Conservation (phyloP, 1,140 invertebrate species). For the Macrobrachium rosenbergii region DNA sequence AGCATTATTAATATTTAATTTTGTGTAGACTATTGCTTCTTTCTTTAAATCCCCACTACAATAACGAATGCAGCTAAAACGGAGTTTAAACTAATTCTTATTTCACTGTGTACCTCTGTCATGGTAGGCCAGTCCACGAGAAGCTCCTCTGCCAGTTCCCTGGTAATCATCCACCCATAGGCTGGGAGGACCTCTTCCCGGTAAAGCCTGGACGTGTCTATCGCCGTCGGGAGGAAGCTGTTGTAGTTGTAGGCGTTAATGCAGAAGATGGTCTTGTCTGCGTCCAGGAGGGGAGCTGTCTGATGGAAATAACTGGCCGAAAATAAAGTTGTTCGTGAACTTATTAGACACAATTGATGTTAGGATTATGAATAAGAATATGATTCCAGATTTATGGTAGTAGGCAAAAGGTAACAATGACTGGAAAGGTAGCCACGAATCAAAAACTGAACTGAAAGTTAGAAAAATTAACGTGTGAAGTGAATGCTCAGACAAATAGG, state of each 20-base stretch:
- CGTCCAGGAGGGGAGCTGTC: constrained; percentile 51
- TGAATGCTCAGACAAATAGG: background rate
- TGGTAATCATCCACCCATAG: constrained; percentile 54
- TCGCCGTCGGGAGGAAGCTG: constrained; percentile 43
- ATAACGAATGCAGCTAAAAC: no score
- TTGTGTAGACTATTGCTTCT: no score
- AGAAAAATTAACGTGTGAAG: no score
- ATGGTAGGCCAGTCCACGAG: constrained; percentile 40
- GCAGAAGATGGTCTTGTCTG: constrained; percentile 52
- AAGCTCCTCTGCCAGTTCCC: constrained; percentile 28
- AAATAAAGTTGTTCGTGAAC: background rate
- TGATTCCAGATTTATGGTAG: no score
- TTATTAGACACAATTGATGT: background rate
- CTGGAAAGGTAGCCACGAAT: no score
- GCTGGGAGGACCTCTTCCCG: constrained; percentile 43
- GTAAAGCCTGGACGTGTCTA: constrained; percentile 48
- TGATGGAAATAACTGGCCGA: constrained; percentile 56
- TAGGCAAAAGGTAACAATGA: no score
- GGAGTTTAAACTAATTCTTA: background rate
- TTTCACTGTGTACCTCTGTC: constrained; percentile 14
- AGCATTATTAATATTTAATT: no score
- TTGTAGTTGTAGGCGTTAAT: constrained; percentile 59
- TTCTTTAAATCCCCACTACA: no score
- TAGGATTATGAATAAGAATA: no score
- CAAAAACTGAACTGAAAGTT: no score